phyloP scores from a whole-genome alignment of 2,888 invertebrate genomes.

The Diplolepis rosae region DNA sequence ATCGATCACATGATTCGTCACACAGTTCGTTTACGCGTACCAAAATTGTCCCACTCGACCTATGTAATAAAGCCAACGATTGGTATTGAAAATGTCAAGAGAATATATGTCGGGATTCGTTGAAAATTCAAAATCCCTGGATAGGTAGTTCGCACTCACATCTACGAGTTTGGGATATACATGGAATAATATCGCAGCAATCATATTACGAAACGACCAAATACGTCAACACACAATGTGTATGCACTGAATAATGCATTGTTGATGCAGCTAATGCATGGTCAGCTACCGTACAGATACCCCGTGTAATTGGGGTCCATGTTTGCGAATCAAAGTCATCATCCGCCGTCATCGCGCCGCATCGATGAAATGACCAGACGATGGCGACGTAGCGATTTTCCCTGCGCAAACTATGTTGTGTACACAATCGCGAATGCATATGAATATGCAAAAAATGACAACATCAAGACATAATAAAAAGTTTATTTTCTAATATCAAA shows the following conservation, averaged over 20 bases:
- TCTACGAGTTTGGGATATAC: conserved; percentile 40
- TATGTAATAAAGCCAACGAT: conserved; percentile 5
- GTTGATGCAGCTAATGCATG: conserved; percentile 74
- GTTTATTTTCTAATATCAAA: too few species aligned
- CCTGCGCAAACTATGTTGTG: conserved; percentile 47
- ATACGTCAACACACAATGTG: conserved; percentile 64
- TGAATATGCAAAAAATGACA: background rate
- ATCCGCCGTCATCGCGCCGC: conserved; percentile 64
- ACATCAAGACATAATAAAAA: background rate
- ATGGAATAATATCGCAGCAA: conserved; percentile 68
- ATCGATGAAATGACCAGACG: conserved; percentile 59
- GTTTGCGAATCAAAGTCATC: conserved; percentile 74
- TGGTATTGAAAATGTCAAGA: background rate
- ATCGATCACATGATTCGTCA: conserved; percentile 6
- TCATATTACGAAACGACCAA: conserved; percentile 70
- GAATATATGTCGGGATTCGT: conserved; percentile 4
- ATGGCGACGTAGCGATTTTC: conserved; percentile 57
- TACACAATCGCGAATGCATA: conserved; percentile 6
- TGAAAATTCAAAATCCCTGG: conserved; percentile 49
- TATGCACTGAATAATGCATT: conserved; percentile 72
- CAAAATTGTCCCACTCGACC: background rate
- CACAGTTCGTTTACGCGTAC: conserved; percentile 8
- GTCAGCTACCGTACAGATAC: conserved; percentile 66
- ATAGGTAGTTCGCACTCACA: conserved; percentile 35
- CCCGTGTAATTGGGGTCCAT: conserved; percentile 71